Percentiles rank a stretch among this genome's conserved stretches.
phyloP scores from a whole-genome alignment of 1,140 invertebrate species.

The Drosophila lacertosa region DNA sequence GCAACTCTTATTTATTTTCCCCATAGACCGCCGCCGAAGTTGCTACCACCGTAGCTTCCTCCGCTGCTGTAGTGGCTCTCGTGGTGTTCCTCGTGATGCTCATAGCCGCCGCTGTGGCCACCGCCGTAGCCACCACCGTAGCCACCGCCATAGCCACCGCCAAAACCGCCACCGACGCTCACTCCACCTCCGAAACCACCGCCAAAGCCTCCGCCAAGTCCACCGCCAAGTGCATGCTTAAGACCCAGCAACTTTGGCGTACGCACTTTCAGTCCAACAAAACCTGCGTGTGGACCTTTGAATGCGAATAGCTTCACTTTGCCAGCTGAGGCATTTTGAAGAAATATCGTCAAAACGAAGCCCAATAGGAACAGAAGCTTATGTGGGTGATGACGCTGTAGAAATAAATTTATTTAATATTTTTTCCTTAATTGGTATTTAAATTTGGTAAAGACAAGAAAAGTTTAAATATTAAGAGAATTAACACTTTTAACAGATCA shows the following conservation, averaged over 20 bases:
- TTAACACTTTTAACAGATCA: too few relatives aligned
- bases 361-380: conserved; percentile 35
- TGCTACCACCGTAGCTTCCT: conserved; percentile 33
- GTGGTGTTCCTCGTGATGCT: conserved; percentile 59
- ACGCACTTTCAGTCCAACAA: conserved; percentile 62
- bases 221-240: conserved; percentile 52
- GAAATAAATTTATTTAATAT: not conserved
- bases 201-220: conserved; percentile 45
- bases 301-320: conserved; percentile 68
- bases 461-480: too few relatives aligned
- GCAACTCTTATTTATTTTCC: conserved; percentile 48
- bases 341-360: conserved; percentile 30
- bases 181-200: conserved; percentile 37
- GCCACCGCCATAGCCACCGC: conserved; percentile 34
- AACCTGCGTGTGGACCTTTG: conserved; percentile 68
- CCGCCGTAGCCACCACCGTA: conserved; percentile 52
- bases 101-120: conserved; percentile 57
- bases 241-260: conserved; percentile 64
- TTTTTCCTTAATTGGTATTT: too few relatives aligned
- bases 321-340: conserved; percentile 37
- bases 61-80: conserved; percentile 21
- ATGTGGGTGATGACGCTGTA: conserved; percentile 28
- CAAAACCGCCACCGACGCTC: conserved; percentile 18
- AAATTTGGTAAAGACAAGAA: too few relatives aligned
- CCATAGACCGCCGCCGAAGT: conserved; percentile 43